A percentile compares a stretch with the other conserved stretches of the same genome.
Conservation (phyloP, 1,140 invertebrate species). For the Thaumatotibia leucotreta region DNA sequence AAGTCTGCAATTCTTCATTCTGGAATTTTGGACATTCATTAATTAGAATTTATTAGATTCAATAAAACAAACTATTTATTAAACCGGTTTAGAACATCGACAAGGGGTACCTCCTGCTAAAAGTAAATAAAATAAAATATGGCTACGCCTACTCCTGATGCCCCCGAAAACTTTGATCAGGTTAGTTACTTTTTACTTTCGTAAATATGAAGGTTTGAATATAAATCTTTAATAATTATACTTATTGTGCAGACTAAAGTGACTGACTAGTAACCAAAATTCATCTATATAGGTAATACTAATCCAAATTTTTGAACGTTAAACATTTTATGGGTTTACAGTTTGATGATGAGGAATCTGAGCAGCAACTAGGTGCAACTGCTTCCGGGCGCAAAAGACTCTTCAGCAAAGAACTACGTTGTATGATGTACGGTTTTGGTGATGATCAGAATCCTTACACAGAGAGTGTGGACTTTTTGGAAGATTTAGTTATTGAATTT, state of each 20-base stretch:
- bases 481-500: conserved; percentile 98
- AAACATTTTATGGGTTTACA: conserved; percentile 28
- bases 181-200: no score
- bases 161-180: conserved; percentile 59
- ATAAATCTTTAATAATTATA: no score
- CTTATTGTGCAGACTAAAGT: no score
- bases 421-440: conserved; percentile 99
- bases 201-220: no score
- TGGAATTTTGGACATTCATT: no score
- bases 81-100: no score
- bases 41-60: no score
- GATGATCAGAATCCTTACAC: conserved; percentile 99
- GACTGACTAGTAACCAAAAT: no score
- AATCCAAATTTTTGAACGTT: neutral
- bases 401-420: conserved; percentile 94
- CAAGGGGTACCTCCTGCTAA: no score
- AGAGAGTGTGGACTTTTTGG: conserved; percentile 97
- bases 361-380: conserved; percentile 71
- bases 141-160: conserved; percentile 47
- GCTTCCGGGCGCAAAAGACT: conserved; percentile 87
- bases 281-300: no score
- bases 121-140: no score
- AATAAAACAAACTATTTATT: neutral
- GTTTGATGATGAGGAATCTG: conserved; percentile 65
- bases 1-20: no score